These are phyloP conservation scores for Oxystoma pomonae DNA, from an alignment of 2,888 invertebrate species.

Conservation along the genomic window DNA sequence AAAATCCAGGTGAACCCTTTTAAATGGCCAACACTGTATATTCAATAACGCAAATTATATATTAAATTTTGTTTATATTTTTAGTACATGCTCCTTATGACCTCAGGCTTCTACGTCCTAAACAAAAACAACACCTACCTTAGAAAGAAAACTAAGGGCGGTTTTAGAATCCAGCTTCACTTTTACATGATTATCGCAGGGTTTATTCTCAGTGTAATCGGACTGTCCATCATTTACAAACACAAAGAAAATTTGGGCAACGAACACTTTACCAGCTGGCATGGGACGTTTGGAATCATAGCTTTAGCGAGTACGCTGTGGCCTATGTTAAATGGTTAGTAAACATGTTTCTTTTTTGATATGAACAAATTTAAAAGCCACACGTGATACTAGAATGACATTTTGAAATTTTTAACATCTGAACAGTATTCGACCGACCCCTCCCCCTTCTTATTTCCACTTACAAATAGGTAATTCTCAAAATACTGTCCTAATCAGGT, in stretches of 20 bases:
- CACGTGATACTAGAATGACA: too few relatives aligned
- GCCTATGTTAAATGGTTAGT: constrained; percentile 35
- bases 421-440: too few relatives aligned
- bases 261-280: constrained; percentile 41
- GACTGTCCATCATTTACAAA: constrained; percentile 37
- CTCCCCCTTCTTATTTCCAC: too few relatives aligned
- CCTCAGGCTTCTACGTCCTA: constrained; percentile 40
- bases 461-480: too few relatives aligned
- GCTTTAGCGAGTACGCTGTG: constrained; percentile 34
- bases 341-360: too few relatives aligned
- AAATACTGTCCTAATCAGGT: too few relatives aligned
- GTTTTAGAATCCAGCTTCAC: constrained; percentile 37
- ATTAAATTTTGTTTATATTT: too few relatives aligned
- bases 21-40: too few relatives aligned
- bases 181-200: constrained; percentile 38
- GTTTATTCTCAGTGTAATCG: constrained; percentile 30
- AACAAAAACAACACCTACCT: constrained; percentile 39
- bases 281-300: constrained; percentile 40
- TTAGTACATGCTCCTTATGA: constrained; percentile 43
- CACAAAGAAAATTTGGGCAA: constrained; percentile 38
- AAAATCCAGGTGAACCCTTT: too few relatives aligned
- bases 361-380: too few relatives aligned
- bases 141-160: constrained; percentile 27
- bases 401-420: too few relatives aligned
- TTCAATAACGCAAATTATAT: too few relatives aligned